phyloP scores from a whole-genome alignment of 2,113 vertebrate genomes.

The Phrynosoma platyrhinos region DNA sequence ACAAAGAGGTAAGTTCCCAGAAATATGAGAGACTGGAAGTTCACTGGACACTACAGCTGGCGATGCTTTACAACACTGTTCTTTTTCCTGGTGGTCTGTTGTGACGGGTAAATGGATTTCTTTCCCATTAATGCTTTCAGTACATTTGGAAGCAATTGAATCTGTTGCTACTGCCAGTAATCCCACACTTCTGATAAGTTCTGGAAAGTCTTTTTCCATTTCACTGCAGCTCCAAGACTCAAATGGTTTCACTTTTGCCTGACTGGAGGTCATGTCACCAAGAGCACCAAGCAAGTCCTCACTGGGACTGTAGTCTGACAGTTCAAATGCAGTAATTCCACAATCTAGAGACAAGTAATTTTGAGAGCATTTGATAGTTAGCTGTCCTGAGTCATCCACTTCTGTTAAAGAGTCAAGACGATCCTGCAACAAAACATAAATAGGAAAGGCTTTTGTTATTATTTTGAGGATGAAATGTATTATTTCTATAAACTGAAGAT shows the following conservation, averaged over 20 bases:
- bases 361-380: slow-evolving; percentile 97
- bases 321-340: slow-evolving; percentile 96
- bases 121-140: slow-evolving; percentile 67
- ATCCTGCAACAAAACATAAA: slow-evolving; percentile 81
- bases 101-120: slow-evolving; percentile 45
- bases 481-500: neutral
- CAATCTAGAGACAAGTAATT: slow-evolving; percentile 98
- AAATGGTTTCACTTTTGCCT: slow-evolving; percentile 78
- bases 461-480: neutral
- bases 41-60: slow-evolving; percentile 21
- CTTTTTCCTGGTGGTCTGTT: slow-evolving; percentile 56
- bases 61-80: slow-evolving; percentile 41
- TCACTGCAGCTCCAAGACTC: slow-evolving; percentile 82
- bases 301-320: slow-evolving; percentile 95
- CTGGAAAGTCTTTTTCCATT: slow-evolving; percentile 86
- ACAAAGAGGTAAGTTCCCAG: slow-evolving; percentile 44
- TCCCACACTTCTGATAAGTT: slow-evolving; percentile 85
- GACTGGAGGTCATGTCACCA: slow-evolving; percentile 70
- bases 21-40: slow-evolving; percentile 29
- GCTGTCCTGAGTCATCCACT: slow-evolving; percentile 94
- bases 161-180: slow-evolving; percentile 82
- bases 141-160: slow-evolving; percentile 68
- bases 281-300: slow-evolving; percentile 84
- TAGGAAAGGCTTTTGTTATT: slow-evolving; percentile 23
- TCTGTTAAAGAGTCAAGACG: slow-evolving; percentile 95